These are phyloP conservation scores for Limnephilus rhombicus DNA, from an alignment of 2,888 invertebrate genomes.

Conservation along the genomic window DNA sequence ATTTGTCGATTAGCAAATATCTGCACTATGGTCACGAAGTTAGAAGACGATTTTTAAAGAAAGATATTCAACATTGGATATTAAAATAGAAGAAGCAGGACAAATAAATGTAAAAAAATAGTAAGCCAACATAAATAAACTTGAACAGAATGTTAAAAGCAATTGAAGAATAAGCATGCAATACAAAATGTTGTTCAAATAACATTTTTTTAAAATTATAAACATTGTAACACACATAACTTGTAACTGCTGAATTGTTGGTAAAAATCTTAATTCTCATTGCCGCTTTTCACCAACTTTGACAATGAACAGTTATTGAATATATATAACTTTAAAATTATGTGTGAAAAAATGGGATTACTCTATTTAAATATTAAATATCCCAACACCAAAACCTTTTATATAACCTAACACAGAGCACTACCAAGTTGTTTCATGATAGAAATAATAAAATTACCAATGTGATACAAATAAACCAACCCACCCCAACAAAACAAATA, in stretches of 20 bases:
- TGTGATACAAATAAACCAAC: background rate
- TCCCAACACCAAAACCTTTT: background rate
- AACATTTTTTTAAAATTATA: background rate
- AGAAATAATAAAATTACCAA: background rate
- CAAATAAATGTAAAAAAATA: background rate
- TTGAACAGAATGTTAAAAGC: background rate
- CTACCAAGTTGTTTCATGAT: background rate
- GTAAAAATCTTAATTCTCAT: background rate
- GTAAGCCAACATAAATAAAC: background rate
- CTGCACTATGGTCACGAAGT: background rate
- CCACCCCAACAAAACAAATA: background rate
- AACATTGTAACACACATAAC: too few species aligned
- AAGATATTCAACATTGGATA: background rate
- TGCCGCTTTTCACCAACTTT: background rate
- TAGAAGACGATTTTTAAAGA: background rate
- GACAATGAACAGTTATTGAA: background rate
- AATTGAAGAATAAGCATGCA: background rate
- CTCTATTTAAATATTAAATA: background rate
- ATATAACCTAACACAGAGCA: background rate
- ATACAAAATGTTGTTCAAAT: background rate
- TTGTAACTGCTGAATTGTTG: too few species aligned
- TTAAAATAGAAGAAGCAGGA: background rate
- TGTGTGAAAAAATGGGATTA: background rate
- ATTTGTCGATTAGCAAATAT: background rate
- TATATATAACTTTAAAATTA: background rate